Conservation (phyloP, 2,113 vertebrate genomes). For the Micromys minutus region DNA sequence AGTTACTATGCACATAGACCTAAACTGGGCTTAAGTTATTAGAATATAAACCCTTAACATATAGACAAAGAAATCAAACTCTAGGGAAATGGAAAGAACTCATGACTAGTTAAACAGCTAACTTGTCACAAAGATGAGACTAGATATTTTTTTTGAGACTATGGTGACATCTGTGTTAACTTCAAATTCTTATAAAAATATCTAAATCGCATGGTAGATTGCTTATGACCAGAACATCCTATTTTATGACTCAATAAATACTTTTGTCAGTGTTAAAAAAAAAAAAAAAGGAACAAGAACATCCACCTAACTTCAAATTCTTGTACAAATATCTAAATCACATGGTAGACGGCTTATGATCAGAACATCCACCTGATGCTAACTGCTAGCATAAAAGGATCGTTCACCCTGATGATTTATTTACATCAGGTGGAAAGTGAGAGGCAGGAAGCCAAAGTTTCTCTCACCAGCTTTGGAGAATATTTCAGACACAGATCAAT, state of each 20-base stretch:
- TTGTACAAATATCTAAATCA: conserved; percentile 3
- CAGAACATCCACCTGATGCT: not conserved
- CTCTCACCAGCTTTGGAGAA: not conserved
- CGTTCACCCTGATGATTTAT: not conserved
- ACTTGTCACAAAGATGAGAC: not conserved
- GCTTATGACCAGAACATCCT: no score
- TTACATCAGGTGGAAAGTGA: not conserved
- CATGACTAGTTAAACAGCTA: not conserved
- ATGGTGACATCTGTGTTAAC: not conserved
- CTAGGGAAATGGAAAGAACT: not conserved
- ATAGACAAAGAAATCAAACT: conserved; percentile 13
- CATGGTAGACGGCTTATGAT: not conserved
- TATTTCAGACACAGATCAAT: conserved; percentile 32
- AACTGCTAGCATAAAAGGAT: conserved; percentile 18
- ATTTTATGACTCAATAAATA: no score
- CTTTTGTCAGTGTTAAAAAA: no score
- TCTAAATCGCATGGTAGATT: not conserved
- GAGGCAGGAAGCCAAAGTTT: not conserved
- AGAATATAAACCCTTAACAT: not conserved
- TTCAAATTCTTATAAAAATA: conserved; percentile 41
- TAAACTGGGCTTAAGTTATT: not conserved
- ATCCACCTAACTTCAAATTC: conserved; percentile 32
- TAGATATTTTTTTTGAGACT: conserved; percentile 28
- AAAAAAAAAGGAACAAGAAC: no score
- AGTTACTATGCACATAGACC: not conserved